Percentiles rank a stretch among this genome's conserved stretches.
Evolutionary conservation across 2,888 invertebrate species (phyloP).

Genomic region (Heliconius ethilla): DNA sequence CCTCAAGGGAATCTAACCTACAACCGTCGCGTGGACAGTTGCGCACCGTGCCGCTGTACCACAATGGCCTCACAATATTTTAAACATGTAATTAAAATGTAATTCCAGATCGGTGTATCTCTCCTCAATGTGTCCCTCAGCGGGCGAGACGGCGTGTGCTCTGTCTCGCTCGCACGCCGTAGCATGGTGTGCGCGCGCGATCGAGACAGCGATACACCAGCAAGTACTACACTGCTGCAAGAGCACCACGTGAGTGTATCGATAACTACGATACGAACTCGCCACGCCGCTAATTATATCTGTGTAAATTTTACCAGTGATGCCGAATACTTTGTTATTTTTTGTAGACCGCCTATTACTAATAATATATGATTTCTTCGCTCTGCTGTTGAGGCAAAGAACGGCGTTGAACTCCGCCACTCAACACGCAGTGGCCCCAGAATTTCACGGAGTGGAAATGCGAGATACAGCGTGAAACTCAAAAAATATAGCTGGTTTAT

Average conservation of each 20-base stretch:
- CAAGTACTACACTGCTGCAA: constrained; percentile 52
- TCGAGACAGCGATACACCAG: constrained; percentile 51
- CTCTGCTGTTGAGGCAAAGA: too few relatives aligned
- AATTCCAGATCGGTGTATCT: constrained; percentile 29
- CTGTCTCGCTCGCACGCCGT: constrained; percentile 54
- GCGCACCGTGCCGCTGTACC: too few relatives aligned
- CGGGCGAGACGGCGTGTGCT: background rate
- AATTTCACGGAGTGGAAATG: background rate
- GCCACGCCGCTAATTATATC: too few relatives aligned
- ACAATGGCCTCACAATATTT: too few relatives aligned
- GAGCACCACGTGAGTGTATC: constrained; percentile 50
- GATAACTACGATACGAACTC: background rate
- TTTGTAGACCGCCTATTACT: too few relatives aligned
- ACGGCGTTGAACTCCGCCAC: too few relatives aligned
- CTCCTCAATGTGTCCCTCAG: background rate
- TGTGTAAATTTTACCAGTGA: background rate
- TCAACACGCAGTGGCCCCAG: too few relatives aligned
- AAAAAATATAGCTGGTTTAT: background rate
- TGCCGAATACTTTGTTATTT: too few relatives aligned
- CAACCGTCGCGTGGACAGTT: too few relatives aligned
- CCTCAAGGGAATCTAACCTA: too few relatives aligned
- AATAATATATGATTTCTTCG: too few relatives aligned
- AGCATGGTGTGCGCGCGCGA: constrained; percentile 57
- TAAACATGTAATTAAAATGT: too few relatives aligned
- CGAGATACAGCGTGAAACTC: background rate